Conservation (phyloP, 2,797 vertebrate species). For the Gymnoscopelus microlampas region DNA sequence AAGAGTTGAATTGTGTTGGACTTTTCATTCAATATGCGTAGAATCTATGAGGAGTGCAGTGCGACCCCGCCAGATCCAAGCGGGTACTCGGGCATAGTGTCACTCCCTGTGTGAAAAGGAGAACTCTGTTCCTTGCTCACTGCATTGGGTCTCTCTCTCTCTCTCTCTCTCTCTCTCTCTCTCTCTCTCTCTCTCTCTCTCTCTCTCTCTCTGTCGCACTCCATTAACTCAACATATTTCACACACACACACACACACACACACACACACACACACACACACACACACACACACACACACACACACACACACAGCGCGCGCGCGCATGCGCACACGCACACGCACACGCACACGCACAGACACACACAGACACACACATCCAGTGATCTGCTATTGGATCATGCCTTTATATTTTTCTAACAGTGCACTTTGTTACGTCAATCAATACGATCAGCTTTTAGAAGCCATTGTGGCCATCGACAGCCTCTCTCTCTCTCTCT, state of each 20-base stretch:
- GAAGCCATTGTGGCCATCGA: conserved; percentile 10
- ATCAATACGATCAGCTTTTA: conserved; percentile 24
- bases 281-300: no score
- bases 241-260: no score
- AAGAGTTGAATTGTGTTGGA: no score
- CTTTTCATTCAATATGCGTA: no score
- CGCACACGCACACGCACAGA: conserved; percentile 18
- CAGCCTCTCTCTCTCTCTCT: not conserved
- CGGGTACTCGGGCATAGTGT: no score
- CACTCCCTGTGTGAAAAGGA: no score
- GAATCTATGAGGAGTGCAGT: no score
- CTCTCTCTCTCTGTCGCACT: not conserved
- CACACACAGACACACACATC: conserved; percentile 11
- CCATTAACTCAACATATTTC: not conserved
- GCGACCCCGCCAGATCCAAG: no score
- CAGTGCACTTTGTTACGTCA: conserved; percentile 11
- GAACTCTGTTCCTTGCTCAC: no score
- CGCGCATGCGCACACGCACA: not conserved
- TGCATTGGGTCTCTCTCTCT: not conserved
- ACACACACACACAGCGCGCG: no score
- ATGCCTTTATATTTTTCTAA: conserved; percentile 27
- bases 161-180: conserved; percentile 4
- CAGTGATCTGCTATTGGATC: conserved; percentile 1
- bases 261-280: no score
- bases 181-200: not conserved